Percentiles rank a stretch among this genome's conserved stretches.
phyloP scores from a whole-genome alignment of 2,113 vertebrate species.

The Colistium nudipinnis region DNA sequence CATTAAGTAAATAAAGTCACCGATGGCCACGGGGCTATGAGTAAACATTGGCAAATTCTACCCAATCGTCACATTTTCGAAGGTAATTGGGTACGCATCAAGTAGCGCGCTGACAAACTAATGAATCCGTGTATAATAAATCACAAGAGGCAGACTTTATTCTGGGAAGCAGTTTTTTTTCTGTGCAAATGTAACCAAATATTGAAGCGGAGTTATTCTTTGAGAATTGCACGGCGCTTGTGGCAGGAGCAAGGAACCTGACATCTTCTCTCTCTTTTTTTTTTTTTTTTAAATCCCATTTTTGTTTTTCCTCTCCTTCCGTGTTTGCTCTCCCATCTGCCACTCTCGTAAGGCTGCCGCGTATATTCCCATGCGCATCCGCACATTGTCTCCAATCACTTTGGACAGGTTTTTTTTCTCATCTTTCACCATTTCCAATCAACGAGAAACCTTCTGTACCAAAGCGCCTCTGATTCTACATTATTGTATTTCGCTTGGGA shows the following conservation, averaged over 20 bases:
- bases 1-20: neutral
- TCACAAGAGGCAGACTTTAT: neutral
- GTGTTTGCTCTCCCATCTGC: slow-evolving; percentile 22
- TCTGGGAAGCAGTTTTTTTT: neutral
- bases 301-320: neutral
- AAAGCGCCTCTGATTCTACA: slow-evolving; percentile 14
- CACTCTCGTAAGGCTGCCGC: neutral
- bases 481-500: neutral
- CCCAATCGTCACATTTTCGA: neutral
- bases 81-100: too few relatives aligned
- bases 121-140: neutral
- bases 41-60: neutral
- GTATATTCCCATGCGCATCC: neutral
- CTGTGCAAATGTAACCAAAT: neutral
- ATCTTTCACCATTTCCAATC: slow-evolving; percentile 14
- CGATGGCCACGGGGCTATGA: neutral
- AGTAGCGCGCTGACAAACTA: neutral
- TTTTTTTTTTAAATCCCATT: neutral
- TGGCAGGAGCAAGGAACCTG: neutral
- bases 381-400: neutral
- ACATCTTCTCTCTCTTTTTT: neutral
- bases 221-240: neutral
- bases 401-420: too few relatives aligned
- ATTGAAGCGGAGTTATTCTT: neutral
- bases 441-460: slow-evolving; percentile 10